Conservation (phyloP, 2,797 vertebrate genomes). For the Lindbergichthys nudifrons region DNA sequence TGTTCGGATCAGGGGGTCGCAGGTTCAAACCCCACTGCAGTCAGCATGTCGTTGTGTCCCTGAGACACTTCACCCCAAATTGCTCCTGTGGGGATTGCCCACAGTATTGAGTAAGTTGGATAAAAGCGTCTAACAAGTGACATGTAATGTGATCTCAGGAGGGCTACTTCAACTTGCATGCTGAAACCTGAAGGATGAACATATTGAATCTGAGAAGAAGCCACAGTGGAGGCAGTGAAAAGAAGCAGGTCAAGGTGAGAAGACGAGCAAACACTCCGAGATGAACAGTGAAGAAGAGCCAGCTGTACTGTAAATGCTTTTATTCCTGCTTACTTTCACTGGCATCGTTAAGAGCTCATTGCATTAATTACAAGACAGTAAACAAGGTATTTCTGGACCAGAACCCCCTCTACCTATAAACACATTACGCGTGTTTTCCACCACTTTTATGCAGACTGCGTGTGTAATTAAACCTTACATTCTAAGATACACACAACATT, state of each 20-base stretch:
- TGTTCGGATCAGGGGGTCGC: too few species aligned
- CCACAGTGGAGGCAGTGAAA: neutral
- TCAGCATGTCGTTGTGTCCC: too few species aligned
- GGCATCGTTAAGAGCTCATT: constrained; percentile 67
- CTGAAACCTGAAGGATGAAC: neutral
- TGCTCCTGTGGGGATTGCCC: too few species aligned
- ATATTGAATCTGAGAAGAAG: neutral
- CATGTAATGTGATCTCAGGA: neutral
- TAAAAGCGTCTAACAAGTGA: too few species aligned
- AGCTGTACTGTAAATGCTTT: constrained; percentile 28
- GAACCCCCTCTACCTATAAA: constrained; percentile 70
- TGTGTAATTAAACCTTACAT: constrained; percentile 78
- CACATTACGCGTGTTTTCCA: constrained; percentile 77
- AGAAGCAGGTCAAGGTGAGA: neutral
- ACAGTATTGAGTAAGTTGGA: too few species aligned
- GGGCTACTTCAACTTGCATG: neutral
- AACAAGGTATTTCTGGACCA: constrained; percentile 76
- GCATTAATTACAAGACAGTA: constrained; percentile 74
- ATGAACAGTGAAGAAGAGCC: neutral
- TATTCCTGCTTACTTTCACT: constrained; percentile 52
- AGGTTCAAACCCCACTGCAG: neutral
- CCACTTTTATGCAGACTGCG: constrained; percentile 56
- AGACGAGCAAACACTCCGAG: neutral
- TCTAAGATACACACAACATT: constrained; percentile 29
- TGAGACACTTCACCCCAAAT: too few species aligned